Evolutionary conservation across 1,140 invertebrate genomes (phyloP).

Genomic region (Heliothis virescens): DNA sequence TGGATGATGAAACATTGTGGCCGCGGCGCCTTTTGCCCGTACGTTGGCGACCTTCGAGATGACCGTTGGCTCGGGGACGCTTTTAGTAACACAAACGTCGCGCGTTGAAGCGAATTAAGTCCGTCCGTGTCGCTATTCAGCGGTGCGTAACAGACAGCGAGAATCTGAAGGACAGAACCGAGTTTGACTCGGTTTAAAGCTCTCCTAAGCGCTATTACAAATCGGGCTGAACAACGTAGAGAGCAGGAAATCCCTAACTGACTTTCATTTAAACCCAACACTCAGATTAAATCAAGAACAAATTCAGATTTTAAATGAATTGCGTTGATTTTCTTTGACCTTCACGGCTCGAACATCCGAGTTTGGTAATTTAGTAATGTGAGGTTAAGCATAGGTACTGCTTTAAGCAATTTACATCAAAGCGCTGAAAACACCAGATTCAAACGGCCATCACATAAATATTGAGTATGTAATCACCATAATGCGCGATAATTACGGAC

Average conservation of each 20-base stretch:
- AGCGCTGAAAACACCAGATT: neutral
- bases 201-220: constrained; percentile 23
- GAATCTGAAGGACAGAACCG: constrained; percentile 15
- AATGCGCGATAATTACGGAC: neutral
- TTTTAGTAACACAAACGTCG: constrained; percentile 9
- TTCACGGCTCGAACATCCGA: neutral
- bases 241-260: neutral
- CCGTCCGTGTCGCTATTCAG: neutral
- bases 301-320: no score
- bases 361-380: neutral
- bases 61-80: constrained; percentile 38
- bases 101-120: constrained; percentile 17
- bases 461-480: neutral
- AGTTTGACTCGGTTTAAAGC: constrained; percentile 17
- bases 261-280: neutral
- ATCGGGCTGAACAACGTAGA: neutral
- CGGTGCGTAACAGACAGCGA: constrained; percentile 12
- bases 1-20: constrained; percentile 48
- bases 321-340: neutral
- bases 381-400: neutral
- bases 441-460: neutral
- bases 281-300: no score
- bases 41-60: constrained; percentile 43
- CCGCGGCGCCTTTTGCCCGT: constrained; percentile 50
- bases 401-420: neutral